Conservation (phyloP, 2,113 vertebrate species). For the Chionodraco myersi region DNA sequence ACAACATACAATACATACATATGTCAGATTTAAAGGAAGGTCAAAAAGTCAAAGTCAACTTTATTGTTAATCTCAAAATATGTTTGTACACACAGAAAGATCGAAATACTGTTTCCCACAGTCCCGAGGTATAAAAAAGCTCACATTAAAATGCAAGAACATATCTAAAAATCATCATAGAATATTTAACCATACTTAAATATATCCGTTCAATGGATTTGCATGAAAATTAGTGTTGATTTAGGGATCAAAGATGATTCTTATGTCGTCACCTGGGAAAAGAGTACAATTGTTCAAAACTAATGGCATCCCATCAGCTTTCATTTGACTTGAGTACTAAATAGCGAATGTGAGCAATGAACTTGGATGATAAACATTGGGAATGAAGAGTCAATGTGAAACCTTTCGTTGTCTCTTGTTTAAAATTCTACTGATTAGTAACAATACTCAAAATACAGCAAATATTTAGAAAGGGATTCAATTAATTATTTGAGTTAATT, state of each 20-base stretch:
- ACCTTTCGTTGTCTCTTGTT: not conserved
- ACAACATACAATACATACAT: too few relatives aligned
- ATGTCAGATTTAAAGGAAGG: too few relatives aligned
- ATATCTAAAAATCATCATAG: too few relatives aligned
- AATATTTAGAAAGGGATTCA: too few relatives aligned
- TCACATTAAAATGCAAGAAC: too few relatives aligned
- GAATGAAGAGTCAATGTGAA: not conserved
- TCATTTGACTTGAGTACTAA: not conserved
- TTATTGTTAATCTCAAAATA: too few relatives aligned
- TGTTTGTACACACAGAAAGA: too few relatives aligned
- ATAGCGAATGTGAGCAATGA: not conserved
- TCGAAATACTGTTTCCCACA: too few relatives aligned
- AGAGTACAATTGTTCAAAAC: not conserved
- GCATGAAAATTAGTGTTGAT: not conserved
- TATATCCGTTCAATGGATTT: not conserved
- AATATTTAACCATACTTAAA: not conserved
- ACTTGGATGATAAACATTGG: not conserved
- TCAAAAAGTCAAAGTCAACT: too few relatives aligned
- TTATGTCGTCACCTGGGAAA: not conserved
- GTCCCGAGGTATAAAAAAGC: too few relatives aligned
- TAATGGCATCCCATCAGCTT: not conserved
- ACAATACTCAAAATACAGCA: not conserved
- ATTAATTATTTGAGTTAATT: too few relatives aligned
- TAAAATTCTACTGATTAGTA: not conserved
- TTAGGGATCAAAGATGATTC: not conserved